These are phyloP conservation scores for Parazoanthus atlanticus DNA, from an alignment of 92 coral and sea anemone genomes.

Conservation along the genomic window DNA sequence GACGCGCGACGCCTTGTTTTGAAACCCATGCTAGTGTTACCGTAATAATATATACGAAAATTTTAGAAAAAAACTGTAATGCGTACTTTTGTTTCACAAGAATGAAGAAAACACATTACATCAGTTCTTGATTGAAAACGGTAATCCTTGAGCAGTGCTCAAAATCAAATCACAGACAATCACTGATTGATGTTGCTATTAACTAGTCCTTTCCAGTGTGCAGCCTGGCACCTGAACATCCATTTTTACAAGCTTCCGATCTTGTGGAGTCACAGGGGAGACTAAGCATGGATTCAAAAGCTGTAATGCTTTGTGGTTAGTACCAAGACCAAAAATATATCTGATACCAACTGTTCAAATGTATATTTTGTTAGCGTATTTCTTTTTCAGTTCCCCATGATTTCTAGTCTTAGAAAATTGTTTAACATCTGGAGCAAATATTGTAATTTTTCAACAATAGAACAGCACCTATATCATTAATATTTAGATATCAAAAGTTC, in stretches of 20 bases:
- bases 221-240: conserved; percentile 69
- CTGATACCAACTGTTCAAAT: not conserved
- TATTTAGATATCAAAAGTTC: too few species aligned
- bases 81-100: not conserved
- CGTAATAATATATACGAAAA: too few species aligned
- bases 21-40: too few species aligned
- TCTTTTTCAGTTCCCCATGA: too few species aligned
- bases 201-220: conserved; percentile 83
- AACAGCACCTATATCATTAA: not conserved
- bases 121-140: not conserved
- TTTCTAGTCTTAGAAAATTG: too few species aligned
- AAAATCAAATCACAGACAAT: not conserved
- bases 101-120: not conserved
- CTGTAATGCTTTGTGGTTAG: conserved; percentile 87
- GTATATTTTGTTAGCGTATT: not conserved
- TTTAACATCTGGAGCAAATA: too few species aligned
- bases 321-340: too few species aligned
- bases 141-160: not conserved
- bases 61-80: too few species aligned
- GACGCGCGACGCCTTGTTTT: too few species aligned
- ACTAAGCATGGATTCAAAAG: conserved; percentile 74
- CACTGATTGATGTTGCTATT: not conserved
- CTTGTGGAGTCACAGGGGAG: conserved; percentile 67
- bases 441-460: too few species aligned
- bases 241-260: conserved; percentile 75